Percentiles rank a stretch among this genome's conserved stretches.
Conservation (phyloP, 1,140 invertebrate genomes). For the Drosophila serrata region DNA sequence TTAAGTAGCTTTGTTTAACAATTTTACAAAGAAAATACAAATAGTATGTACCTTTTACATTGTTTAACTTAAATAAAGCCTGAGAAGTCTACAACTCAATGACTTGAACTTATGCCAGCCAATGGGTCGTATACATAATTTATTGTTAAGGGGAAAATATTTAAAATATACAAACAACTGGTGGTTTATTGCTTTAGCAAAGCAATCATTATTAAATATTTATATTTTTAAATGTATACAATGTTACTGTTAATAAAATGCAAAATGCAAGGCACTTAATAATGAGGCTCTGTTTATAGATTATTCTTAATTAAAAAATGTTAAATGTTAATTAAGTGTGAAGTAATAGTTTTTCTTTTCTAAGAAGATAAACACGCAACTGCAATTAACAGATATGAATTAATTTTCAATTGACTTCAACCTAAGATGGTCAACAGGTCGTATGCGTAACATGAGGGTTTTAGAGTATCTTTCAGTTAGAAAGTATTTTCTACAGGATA, state of each 20-base stretch:
- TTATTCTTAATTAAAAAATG: background rate
- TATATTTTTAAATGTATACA: background rate
- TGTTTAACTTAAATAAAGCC: conserved; percentile 10
- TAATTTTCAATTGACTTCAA: conserved; percentile 19
- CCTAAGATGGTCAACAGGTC: conserved; percentile 7
- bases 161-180: background rate
- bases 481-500: no score
- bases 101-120: background rate
- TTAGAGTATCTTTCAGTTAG: background rate
- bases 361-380: conserved; percentile 3
- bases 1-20: conserved; percentile 2
- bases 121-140: conserved; percentile 11
- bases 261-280: background rate
- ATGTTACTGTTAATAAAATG: background rate
- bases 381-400: conserved; percentile 10
- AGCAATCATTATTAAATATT: background rate
- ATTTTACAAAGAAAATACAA: background rate
- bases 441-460: background rate
- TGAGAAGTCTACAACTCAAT: background rate
- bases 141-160: background rate
- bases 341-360: background rate
- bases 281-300: background rate
- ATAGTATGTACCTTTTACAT: background rate
- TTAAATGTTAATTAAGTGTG: background rate
- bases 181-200: background rate